Percentiles rank a stretch among this genome's conserved stretches.
These are phyloP conservation scores for Anguilla japonica DNA, from an alignment of 2,113 vertebrate species.

Conservation along the genomic window DNA sequence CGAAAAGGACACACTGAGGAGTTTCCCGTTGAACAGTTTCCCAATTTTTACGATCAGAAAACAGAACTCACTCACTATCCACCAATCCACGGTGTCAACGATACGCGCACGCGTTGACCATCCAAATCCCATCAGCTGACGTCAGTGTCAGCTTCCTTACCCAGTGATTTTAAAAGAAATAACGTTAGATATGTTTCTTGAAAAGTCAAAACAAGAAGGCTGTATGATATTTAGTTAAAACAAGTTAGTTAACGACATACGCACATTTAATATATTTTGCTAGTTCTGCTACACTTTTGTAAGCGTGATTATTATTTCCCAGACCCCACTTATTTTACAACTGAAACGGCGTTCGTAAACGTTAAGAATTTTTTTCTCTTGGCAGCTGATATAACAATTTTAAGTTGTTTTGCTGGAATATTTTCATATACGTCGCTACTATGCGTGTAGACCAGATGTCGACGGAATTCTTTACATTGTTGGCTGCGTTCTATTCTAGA, in stretches of 20 bases:
- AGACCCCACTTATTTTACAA: no score
- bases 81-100: conserved; percentile 47
- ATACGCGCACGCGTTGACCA: conserved; percentile 57
- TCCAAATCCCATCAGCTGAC: conserved; percentile 60
- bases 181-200: no score
- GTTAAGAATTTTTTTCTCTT: neutral
- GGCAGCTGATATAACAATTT: neutral
- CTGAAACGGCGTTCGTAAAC: neutral
- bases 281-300: neutral
- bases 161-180: neutral
- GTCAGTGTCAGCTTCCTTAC: conserved; percentile 53
- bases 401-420: neutral
- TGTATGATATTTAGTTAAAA: no score
- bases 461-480: no score
- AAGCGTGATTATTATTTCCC: neutral
- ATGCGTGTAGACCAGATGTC: no score
- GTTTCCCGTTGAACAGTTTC: conserved; percentile 59
- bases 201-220: no score
- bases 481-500: no score
- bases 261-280: no score
- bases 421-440: no score
- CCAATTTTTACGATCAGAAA: conserved; percentile 30
- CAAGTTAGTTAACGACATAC: no score
- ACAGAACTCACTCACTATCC: conserved; percentile 14
- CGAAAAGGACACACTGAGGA: conserved; percentile 29